A percentile compares a stretch with the other conserved stretches of the same genome.
Evolutionary conservation across 2,113 vertebrate species (phyloP).

Genomic region (Enhydra lutris): DNA sequence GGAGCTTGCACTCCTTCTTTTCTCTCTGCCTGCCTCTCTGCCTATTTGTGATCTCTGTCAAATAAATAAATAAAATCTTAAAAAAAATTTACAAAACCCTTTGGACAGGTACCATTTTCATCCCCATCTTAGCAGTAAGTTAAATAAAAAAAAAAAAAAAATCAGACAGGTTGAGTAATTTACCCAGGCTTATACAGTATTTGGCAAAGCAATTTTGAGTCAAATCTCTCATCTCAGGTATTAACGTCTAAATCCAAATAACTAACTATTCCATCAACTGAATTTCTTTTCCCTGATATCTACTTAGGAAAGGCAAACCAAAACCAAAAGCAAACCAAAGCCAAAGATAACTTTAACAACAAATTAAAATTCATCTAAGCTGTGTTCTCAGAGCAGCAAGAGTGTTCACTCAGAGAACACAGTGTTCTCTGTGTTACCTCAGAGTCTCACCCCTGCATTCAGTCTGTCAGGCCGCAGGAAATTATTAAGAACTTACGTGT

Average conservation of each 20-base stretch:
- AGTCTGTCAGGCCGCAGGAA: not conserved
- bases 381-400: not conserved
- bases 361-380: not conserved
- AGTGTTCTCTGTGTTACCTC: not conserved
- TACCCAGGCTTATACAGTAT: not conserved
- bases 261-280: not conserved
- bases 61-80: no score
- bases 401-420: not conserved
- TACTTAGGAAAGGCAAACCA: not conserved
- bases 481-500: not conserved
- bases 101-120: not conserved
- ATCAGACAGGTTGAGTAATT: not conserved
- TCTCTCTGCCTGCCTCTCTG: no score
- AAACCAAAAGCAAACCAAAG: slow-evolving; percentile 18
- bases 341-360: slow-evolving; percentile 14
- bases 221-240: not conserved
- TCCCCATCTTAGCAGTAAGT: not conserved
- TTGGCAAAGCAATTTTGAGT: not conserved
- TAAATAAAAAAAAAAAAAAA: not conserved
- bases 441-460: not conserved
- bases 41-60: no score
- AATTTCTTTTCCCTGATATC: not conserved
- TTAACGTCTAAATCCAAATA: slow-evolving; percentile 19
- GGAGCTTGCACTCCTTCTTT: no score
- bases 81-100: not conserved